phyloP scores from a whole-genome alignment of 2,888 invertebrate species.

The Minunthozetes semirufus region DNA sequence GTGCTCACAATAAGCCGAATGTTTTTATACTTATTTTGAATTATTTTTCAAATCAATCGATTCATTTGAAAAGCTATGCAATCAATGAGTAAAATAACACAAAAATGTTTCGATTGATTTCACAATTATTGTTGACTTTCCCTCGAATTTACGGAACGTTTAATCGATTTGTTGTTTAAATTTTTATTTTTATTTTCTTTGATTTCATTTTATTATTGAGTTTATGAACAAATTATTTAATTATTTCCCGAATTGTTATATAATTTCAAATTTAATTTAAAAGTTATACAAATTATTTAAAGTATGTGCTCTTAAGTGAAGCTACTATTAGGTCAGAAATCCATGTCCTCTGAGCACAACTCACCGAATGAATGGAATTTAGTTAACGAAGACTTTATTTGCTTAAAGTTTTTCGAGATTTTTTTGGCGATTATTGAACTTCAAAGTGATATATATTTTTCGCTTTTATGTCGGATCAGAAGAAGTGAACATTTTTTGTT shows the following conservation, averaged over 20 bases:
- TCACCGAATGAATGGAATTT: no score
- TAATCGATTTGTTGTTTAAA: background rate
- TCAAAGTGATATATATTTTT: background rate
- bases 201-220: background rate
- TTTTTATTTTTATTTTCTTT: background rate
- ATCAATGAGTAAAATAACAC: background rate
- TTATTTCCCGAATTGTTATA: background rate
- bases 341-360: background rate
- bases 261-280: background rate
- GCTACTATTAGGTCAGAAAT: background rate
- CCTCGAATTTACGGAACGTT: background rate
- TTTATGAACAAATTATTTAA: background rate
- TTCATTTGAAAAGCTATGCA: conserved; percentile 2
- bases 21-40: background rate
- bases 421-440: background rate
- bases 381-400: no score
- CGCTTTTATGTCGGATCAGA: background rate
- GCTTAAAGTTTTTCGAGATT: no score
- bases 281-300: background rate
- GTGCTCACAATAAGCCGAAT: background rate
- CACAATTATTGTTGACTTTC: background rate
- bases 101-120: background rate
- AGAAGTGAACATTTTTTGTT: background rate
- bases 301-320: background rate
- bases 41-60: background rate